These are phyloP conservation scores for Albula goreensis DNA, from an alignment of 2,113 vertebrate genomes.

Conservation along the genomic window DNA sequence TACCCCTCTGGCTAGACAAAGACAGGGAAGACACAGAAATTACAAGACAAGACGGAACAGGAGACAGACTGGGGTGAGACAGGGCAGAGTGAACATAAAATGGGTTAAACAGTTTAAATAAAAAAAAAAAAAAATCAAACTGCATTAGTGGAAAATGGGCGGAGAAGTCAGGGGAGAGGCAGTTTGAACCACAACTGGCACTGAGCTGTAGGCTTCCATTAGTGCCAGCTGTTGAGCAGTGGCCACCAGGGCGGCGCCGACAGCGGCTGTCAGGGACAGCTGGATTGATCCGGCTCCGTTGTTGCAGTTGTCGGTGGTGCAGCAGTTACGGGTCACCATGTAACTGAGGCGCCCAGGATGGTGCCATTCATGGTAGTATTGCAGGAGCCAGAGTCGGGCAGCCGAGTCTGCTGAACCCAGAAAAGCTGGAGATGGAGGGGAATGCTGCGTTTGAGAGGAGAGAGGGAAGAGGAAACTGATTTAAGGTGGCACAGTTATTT, in stretches of 20 bases:
- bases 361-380: rapidly evolving
- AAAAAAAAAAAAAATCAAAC: no score
- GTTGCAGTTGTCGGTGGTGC: constrained; percentile 57
- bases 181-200: no score
- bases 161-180: no score
- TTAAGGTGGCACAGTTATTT: not conserved
- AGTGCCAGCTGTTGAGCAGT: constrained; percentile 47
- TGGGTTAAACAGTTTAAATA: no score
- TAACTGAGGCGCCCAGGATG: constrained; percentile 8
- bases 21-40: no score
- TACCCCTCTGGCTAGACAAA: no score
- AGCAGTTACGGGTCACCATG: constrained; percentile 1
- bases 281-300: constrained; percentile 41
- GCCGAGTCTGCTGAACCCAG: constrained; percentile 53
- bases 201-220: not conserved
- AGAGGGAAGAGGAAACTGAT: not conserved
- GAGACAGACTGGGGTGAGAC: no score
- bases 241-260: constrained; percentile 45
- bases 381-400: constrained; percentile 25
- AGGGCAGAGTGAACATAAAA: no score
- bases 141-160: no score
- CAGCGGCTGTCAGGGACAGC: constrained; percentile 41
- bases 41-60: no score
- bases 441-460: constrained; percentile 51
- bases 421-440: not conserved